Conservation (phyloP, 2,113 vertebrate genomes). For the Campylomormyrus tamandua region DNA sequence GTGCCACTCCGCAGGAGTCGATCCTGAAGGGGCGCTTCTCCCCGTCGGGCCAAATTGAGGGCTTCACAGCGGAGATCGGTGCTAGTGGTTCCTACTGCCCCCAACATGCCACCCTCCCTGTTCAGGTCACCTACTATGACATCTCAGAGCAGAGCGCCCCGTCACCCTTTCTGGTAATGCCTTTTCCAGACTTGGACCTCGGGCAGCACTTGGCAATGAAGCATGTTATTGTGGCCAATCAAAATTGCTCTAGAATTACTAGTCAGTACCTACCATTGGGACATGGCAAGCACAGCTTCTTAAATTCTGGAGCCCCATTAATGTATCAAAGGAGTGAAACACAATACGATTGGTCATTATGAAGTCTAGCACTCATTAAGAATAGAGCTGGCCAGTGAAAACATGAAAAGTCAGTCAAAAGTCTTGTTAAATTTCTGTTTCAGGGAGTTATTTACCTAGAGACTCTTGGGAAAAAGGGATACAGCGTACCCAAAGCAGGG, state of each 20-base stretch:
- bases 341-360: not conserved
- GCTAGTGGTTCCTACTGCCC: slow-evolving; percentile 96
- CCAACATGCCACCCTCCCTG: slow-evolving; percentile 87
- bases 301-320: not conserved
- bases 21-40: slow-evolving; percentile 87
- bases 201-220: not conserved
- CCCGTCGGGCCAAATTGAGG: slow-evolving; percentile 83
- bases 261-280: not conserved
- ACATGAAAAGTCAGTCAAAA: not conserved
- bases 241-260: not conserved
- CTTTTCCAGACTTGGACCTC: not conserved
- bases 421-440: not conserved
- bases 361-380: not conserved
- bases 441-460: slow-evolving; percentile 91
- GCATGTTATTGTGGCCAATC: not conserved
- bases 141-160: slow-evolving; percentile 89
- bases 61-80: slow-evolving; percentile 90
- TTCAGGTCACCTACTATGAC: slow-evolving; percentile 92
- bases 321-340: not conserved
- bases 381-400: not conserved
- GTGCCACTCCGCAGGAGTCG: slow-evolving; percentile 71
- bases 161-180: slow-evolving; percentile 84
- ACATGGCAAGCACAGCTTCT: not conserved
- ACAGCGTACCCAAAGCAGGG: slow-evolving; percentile 94
- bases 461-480: slow-evolving; percentile 93